These are phyloP conservation scores for Protobothrops mucrosquamatus DNA, from an alignment of 2,113 vertebrate genomes.

Conservation along the genomic window DNA sequence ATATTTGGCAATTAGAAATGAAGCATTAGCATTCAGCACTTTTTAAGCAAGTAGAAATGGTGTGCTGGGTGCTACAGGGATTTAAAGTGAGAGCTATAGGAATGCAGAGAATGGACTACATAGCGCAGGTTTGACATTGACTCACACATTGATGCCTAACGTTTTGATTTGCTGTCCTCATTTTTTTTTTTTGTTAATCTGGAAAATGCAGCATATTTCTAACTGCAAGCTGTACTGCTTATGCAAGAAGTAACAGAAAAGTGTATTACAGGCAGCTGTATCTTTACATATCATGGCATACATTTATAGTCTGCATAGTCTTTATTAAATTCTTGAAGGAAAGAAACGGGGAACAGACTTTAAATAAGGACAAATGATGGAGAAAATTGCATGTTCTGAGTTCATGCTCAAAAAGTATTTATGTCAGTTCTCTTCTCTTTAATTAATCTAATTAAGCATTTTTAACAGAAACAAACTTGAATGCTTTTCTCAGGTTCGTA, in stretches of 20 bases:
- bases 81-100: slow-evolving; percentile 16
- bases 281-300: not conserved
- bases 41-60: slow-evolving; percentile 20
- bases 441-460: slow-evolving; percentile 36
- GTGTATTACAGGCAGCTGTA: not conserved
- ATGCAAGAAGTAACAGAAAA: not conserved
- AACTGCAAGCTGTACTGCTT: not conserved
- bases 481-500: slow-evolving; percentile 24
- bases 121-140: not conserved
- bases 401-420: slow-evolving; percentile 21
- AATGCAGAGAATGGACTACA: not conserved
- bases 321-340: slow-evolving; percentile 15
- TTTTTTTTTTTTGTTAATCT: not conserved
- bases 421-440: slow-evolving; percentile 23
- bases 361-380: slow-evolving; percentile 19
- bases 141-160: not conserved
- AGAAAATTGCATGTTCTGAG: slow-evolving; percentile 10
- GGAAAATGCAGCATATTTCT: not conserved
- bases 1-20: not conserved
- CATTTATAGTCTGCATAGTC: not conserved
- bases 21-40: slow-evolving; percentile 12
- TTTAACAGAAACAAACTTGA: slow-evolving; percentile 32
- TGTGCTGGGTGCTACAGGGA: not conserved
- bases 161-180: not conserved
- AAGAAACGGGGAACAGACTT: not conserved